These are phyloP conservation scores for Acyrthosiphon pisum DNA, from an alignment of 1,140 invertebrate genomes.

Conservation along the genomic window DNA sequence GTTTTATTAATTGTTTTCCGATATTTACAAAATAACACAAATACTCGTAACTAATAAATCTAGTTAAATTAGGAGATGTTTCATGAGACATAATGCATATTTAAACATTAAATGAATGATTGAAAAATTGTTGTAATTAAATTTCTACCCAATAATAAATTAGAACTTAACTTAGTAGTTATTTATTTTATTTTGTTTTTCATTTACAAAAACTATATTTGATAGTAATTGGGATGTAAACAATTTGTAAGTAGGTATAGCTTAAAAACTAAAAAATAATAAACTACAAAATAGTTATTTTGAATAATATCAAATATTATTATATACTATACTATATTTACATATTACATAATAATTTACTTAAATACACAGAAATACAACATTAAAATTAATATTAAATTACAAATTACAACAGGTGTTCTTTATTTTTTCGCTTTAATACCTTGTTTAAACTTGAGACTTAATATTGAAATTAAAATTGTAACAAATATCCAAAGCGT, in stretches of 20 bases:
- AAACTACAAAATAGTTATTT: not conserved
- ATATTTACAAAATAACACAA: too few relatives aligned
- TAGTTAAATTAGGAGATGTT: not conserved
- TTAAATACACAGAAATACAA: not conserved
- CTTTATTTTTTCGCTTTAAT: slow-evolving; percentile 43
- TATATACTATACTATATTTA: not conserved
- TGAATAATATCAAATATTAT: not conserved
- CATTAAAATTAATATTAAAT: not conserved
- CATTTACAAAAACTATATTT: not conserved
- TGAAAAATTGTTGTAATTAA: not conserved
- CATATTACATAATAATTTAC: not conserved
- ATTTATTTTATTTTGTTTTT: not conserved
- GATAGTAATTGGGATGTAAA: not conserved
- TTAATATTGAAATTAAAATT: slow-evolving; percentile 56
- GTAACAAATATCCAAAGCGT: slow-evolving; percentile 67
- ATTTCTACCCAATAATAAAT: not conserved
- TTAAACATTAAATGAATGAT: not conserved
- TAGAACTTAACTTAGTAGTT: not conserved
- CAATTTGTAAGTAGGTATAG: not conserved
- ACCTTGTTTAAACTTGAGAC: slow-evolving; percentile 39
- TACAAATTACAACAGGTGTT: not conserved
- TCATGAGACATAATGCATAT: not conserved
- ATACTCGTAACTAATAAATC: not conserved
- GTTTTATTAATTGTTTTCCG: too few relatives aligned
- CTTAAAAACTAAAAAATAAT: not conserved